Evolutionary conservation across 2,888 invertebrate species (phyloP), one percentile per base, ranked within the genome.

Genomic region (Autographa gamma): DNA sequence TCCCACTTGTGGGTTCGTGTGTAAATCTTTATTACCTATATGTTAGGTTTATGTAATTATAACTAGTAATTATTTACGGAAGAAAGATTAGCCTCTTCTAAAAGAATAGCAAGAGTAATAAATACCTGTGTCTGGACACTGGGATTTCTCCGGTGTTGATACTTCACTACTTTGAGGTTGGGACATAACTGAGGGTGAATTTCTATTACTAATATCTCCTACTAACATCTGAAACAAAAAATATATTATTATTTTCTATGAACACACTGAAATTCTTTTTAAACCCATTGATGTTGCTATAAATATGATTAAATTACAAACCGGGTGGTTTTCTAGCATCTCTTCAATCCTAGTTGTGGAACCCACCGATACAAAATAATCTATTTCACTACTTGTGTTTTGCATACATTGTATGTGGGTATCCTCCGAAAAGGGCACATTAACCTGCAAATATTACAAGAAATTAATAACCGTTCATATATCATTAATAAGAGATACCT

Each of bases 281-380:
- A 8, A 0, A 48, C n/a, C 16, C 2, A 5, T n/a, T 54, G 54
- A 58, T 18, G n/a, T 43, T 16, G 13, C 34, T 25, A 18, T 19
- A 64, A 63, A n/a, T 18, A 54, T n/a, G 14, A 9, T n/a, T 34
- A 60, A 56, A 48, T 52, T 80, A 92, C 93, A 83, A 70, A 96
- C 96, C 76, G 95, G 95, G 82, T 95, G 94, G 86, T 95, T 96
- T 89, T 96, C 95, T 84, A 96, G 84, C 93, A 96, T 94, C 79
- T 95, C 95, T 82, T 96, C 96, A 71, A 96, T 95, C 82, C 95
- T 91, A 68, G 93, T 94, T 60, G 95, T 95, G 14, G 95, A 94
- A 25, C 97, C 97, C 63, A 97, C 97, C 25, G 97, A 97, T 34
- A 98, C 98, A 77, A 98, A 97, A 88, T 98, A 98, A 90, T 98